Conservation (phyloP, 2,888 invertebrate species). For the Orchesella flavescens region DNA sequence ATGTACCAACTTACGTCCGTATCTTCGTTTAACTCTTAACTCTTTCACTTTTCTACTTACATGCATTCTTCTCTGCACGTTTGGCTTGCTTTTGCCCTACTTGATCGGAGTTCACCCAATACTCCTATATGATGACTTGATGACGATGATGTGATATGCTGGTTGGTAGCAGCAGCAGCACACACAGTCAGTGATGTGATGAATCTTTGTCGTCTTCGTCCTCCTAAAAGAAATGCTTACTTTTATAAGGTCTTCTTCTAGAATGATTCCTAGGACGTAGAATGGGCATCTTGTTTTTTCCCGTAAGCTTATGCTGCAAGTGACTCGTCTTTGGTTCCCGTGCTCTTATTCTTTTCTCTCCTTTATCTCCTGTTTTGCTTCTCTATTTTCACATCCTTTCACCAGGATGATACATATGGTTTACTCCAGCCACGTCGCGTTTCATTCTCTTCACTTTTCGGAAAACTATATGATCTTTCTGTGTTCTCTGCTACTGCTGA, state of each 20-base stretch:
- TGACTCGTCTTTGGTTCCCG: constrained; percentile 58
- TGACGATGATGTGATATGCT: constrained; percentile 35
- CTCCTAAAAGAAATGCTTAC: constrained; percentile 13
- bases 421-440: constrained; percentile 22
- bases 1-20: too few relatives aligned
- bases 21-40: too few relatives aligned
- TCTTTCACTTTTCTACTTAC: neutral
- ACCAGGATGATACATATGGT: constrained; percentile 53
- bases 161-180: constrained; percentile 31
- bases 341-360: neutral
- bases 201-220: constrained; percentile 54
- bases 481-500: neutral
- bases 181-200: constrained; percentile 33
- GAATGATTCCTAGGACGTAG: constrained; percentile 28
- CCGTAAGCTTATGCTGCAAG: constrained; percentile 44
- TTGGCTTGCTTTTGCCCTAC: constrained; percentile 43
- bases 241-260: constrained; percentile 35
- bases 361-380: constrained; percentile 29
- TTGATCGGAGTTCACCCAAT: constrained; percentile 44
- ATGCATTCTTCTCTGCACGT: constrained; percentile 33
- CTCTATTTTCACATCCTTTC: constrained; percentile 21
- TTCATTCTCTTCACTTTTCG: constrained; percentile 37
- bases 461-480: constrained; percentile 37
- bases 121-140: constrained; percentile 29
- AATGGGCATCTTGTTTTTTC: neutral